phyloP scores from a whole-genome alignment of 1,140 invertebrate genomes.

The Drosophila bifasciata region DNA sequence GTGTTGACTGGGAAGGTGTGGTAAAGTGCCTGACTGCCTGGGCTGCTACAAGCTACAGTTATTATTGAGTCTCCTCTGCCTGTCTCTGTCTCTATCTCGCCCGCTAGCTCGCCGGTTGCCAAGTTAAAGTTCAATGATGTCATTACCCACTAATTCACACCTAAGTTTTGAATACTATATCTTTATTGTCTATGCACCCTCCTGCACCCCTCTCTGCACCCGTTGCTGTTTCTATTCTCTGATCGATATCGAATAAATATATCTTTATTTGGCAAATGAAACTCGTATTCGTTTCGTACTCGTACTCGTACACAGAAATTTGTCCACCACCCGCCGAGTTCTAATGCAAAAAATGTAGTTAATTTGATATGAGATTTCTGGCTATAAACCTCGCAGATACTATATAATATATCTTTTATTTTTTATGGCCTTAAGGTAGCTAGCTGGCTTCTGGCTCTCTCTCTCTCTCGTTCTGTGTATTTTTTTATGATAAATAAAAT shows the following conservation, averaged over 20 bases:
- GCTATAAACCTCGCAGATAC: slow-evolving; percentile 21
- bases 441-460: slow-evolving; percentile 8
- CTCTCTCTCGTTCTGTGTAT: slow-evolving; percentile 13
- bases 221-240: slow-evolving; percentile 34
- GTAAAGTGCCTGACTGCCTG: slow-evolving; percentile 33
- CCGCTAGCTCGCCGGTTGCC: slow-evolving; percentile 42
- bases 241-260: slow-evolving; percentile 68
- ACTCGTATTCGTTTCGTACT: slow-evolving; percentile 32
- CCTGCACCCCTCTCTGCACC: not conserved
- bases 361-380: slow-evolving; percentile 65
- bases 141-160: slow-evolving; percentile 81
- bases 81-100: too few relatives aligned
- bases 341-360: slow-evolving; percentile 59
- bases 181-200: too few relatives aligned
- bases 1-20: slow-evolving; percentile 64
- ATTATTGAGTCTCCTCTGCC: slow-evolving; percentile 46
- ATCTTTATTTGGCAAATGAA: slow-evolving; percentile 75
- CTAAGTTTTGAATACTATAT: slow-evolving; percentile 68
- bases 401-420: slow-evolving; percentile 19
- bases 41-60: slow-evolving; percentile 70
- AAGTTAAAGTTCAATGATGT: slow-evolving; percentile 82
- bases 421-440: slow-evolving; percentile 53
- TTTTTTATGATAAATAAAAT: slow-evolving; percentile 72
- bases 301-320: slow-evolving; percentile 31
- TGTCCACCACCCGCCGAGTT: slow-evolving; percentile 65